Percentiles rank a stretch among this genome's conserved stretches.
Evolutionary conservation across 2,113 vertebrate genomes (phyloP).

Genomic region (Hypomesus transpacificus): DNA sequence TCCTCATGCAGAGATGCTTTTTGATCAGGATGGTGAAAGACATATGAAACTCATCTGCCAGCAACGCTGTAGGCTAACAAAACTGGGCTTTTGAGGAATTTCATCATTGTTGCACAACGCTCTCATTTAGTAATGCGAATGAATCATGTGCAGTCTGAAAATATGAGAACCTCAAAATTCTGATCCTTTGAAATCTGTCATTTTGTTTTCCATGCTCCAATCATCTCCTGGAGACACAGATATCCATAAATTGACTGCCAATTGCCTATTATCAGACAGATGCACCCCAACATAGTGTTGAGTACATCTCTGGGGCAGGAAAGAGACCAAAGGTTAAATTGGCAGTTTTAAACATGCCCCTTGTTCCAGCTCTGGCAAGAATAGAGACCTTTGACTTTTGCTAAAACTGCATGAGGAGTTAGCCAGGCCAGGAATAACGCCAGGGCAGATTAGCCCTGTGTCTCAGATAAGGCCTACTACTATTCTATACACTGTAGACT

Average conservation of each 20-base stretch:
- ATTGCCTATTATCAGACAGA: not conserved
- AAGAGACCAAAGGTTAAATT: not conserved
- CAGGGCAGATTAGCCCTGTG: conserved; percentile 6
- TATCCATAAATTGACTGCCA: not conserved
- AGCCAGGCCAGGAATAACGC: conserved; percentile 54
- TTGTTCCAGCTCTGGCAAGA: conserved; percentile 40
- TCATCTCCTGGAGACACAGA: not conserved
- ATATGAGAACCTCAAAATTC: too few relatives aligned
- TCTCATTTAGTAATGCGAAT: conserved; percentile 16
- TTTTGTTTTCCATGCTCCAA: too few relatives aligned
- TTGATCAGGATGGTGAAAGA: conserved; percentile 26
- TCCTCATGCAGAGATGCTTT: conserved; percentile 25
- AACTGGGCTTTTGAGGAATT: conserved; percentile 19
- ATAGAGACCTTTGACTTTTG: conserved; percentile 55
- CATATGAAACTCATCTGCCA: conserved; percentile 23
- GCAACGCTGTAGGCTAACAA: not conserved
- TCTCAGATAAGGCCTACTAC: too few relatives aligned
- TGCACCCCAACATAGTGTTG: not conserved
- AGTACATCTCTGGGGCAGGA: not conserved
- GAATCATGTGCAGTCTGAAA: conserved; percentile 7
- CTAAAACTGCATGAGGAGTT: conserved; percentile 60
- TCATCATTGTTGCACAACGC: conserved; percentile 34
- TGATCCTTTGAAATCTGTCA: too few relatives aligned
- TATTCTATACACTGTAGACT: too few relatives aligned
- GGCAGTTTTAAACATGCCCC: not conserved